These are phyloP conservation scores for Neelides folsomi DNA, from an alignment of 2,888 invertebrate species.

Conservation along the genomic window DNA sequence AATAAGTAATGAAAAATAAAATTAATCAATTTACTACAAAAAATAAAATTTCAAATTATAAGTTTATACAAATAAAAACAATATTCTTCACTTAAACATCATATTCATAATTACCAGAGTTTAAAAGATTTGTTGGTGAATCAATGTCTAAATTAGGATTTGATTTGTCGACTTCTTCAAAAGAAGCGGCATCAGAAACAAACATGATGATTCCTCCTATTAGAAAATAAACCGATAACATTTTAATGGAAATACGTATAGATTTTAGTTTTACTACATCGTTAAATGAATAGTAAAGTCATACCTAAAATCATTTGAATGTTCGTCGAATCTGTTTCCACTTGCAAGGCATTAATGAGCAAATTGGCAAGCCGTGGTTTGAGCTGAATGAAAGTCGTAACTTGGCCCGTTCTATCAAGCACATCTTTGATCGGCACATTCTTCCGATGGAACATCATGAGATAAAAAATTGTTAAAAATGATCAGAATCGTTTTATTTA, in stretches of 20 bases:
- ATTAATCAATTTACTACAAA: constrained; percentile 9
- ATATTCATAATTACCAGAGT: constrained; percentile 48
- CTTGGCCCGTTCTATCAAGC: constrained; percentile 16
- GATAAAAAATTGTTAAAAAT: constrained; percentile 6
- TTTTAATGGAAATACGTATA: no score
- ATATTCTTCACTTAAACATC: no score
- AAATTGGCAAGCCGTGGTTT: constrained; percentile 65
- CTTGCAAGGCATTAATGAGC: constrained; percentile 66
- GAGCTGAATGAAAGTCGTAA: constrained; percentile 51
- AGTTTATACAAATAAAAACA: no score
- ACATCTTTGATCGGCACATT: constrained; percentile 39
- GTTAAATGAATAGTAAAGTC: constrained; percentile 7
- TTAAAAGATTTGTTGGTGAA: constrained; percentile 49
- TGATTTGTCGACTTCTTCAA: constrained; percentile 54
- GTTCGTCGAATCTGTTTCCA: constrained; percentile 71
- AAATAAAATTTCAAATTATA: no score
- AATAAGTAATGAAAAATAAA: constrained; percentile 11
- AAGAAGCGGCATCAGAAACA: constrained; percentile 64
- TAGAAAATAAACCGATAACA: no score
- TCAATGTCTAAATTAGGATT: constrained; percentile 39
- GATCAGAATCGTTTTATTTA: background rate
- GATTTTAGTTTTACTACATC: no score
- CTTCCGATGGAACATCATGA: constrained; percentile 19
- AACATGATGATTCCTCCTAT: constrained; percentile 59
- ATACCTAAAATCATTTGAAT: constrained; percentile 68